A percentile compares a stretch with the other conserved stretches of the same genome.
Conservation (phyloP, 1,140 invertebrate species). For the Scaptodrosophila lebanonensis region DNA sequence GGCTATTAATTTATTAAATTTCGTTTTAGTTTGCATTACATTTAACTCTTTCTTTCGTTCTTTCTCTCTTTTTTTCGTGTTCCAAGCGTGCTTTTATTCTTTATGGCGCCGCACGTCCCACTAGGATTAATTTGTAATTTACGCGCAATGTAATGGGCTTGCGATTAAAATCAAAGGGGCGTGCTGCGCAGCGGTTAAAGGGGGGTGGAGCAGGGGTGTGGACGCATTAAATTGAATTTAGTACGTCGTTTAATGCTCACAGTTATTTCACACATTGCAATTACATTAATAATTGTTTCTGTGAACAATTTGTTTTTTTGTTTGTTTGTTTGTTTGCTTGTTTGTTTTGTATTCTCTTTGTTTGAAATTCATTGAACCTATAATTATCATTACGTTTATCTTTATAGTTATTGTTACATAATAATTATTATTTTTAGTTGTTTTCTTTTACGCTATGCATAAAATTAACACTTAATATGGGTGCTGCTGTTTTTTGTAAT, state of each 20-base stretch:
- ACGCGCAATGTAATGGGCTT: no score
- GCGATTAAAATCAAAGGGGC: no score
- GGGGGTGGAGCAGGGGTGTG: constrained; percentile 15
- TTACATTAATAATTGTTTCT: constrained; percentile 44
- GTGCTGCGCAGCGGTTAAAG: no score
- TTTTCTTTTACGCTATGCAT: constrained; percentile 56
- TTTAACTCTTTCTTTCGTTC: constrained; percentile 13
- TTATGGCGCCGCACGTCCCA: no score
- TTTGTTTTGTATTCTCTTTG: constrained; percentile 3
- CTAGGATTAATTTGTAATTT: no score
- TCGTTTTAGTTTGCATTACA: constrained; percentile 11
- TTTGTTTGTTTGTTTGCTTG: constrained; percentile 1
- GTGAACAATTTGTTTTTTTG: constrained; percentile 14
- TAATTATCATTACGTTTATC: constrained; percentile 8
- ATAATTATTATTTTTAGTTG: constrained; percentile 22
- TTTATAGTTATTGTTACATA: constrained; percentile 40
- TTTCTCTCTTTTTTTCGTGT: constrained; percentile 1
- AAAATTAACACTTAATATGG: constrained; percentile 57
- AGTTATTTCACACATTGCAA: constrained; percentile 29
- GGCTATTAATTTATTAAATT: constrained; percentile 31
- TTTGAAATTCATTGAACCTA: not conserved
- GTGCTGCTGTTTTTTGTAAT: constrained; percentile 26
- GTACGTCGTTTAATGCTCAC: constrained; percentile 25
- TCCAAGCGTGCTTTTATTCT: not conserved
- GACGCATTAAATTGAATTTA: constrained; percentile 29